Evolutionary conservation across 2,888 invertebrate genomes (phyloP), one percentile per base, ranked within the genome.

Genomic region (Drosophila pullipes): DNA sequence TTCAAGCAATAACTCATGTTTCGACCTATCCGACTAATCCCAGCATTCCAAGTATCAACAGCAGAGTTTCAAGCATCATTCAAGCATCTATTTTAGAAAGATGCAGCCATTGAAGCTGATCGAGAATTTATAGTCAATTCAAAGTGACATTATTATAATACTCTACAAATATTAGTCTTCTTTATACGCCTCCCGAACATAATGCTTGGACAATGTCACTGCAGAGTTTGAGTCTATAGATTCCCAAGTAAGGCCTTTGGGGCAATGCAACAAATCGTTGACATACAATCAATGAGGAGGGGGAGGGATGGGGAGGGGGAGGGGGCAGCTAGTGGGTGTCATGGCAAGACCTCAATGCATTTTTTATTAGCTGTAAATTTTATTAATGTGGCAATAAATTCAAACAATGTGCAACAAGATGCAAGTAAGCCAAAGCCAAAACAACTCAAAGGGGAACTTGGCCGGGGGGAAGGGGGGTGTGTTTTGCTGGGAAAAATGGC

Each of bases 301-400:
- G 1, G 13, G 6, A 0, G 57, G 6, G 3, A 22, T 4, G n/a
- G 31, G 31, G n/a, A 0, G 57, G n/a, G 31, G 31, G n/a, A 0
- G 57, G 9, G 53, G 63, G 35, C 58, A 62, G 49, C 74, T 78
- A 37, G 87, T 89, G 78, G 84, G 87, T 77, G 80, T 81, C 69
- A 53, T 81, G 58, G 73, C 80, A 69, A 78, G 88, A 82, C 74
- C 71, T 76, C 85, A 72, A 71, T 90, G 82, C 86, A 90, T 88
- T 78, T 82, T 92, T 91, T 91, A 90, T 91, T 89, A 89, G 91
- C 83, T 90, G 91, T 91, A 91, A 89, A 91, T 85, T 89, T 89
- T 78, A 83, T 80, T 90, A 90, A 90, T 91, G 88, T 84, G 85
- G 76, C 82, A 74, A 90, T 89, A 90, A 91, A 90, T 90, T 84